phyloP scores from a whole-genome alignment of 2,113 vertebrate genomes.

The Chaetops frenatus region DNA sequence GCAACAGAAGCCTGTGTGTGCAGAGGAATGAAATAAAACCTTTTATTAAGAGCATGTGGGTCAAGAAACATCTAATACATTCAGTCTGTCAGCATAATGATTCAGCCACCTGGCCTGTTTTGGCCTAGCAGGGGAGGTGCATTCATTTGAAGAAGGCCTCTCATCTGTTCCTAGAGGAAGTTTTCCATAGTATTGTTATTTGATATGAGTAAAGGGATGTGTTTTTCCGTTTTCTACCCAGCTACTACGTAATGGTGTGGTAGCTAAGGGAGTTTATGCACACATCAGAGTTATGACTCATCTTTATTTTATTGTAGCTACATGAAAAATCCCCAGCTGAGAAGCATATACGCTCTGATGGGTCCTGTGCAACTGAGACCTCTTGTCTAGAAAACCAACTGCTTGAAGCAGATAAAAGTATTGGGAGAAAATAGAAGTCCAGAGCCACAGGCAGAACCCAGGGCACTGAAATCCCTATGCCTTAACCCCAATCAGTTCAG shows the following conservation, averaged over 20 bases:
- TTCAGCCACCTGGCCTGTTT: background rate
- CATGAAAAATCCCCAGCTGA: background rate
- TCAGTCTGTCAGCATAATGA: background rate
- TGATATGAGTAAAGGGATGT: background rate
- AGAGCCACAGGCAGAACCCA: background rate
- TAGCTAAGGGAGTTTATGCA: background rate
- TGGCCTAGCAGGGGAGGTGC: background rate
- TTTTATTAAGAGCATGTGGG: conserved; percentile 23
- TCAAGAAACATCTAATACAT: background rate
- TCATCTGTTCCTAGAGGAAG: background rate
- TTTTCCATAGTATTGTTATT: background rate
- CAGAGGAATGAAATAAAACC: conserved; percentile 20
- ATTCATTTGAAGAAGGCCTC: background rate
- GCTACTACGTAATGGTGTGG: background rate
- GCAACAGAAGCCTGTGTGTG: background rate
- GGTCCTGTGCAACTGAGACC: background rate
- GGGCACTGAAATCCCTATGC: background rate
- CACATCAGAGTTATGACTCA: background rate
- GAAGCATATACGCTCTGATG: background rate
- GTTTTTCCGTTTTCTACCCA: background rate
- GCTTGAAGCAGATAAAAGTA: background rate
- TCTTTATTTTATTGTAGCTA: background rate
- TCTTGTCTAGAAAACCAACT: background rate
- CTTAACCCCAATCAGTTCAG: background rate
- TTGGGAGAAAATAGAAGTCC: background rate